Conservation (phyloP, 2,797 vertebrate genomes). For the Coracias cyanogaster region DNA sequence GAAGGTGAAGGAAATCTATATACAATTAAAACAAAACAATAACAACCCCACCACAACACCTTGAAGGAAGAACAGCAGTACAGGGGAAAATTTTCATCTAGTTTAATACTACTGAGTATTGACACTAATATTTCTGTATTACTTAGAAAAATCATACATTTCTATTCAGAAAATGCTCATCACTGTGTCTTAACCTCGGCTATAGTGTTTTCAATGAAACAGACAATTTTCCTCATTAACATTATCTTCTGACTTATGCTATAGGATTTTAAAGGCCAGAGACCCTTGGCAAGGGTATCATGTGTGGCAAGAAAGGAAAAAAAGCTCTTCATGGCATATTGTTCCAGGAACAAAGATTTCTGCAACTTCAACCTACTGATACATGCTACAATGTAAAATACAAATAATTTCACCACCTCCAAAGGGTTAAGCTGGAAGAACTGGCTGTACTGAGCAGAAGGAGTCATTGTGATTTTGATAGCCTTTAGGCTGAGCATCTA, state of each 20-base stretch:
- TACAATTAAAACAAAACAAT: background rate
- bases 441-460: background rate
- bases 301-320: background rate
- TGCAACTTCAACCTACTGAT: background rate
- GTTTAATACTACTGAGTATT: background rate
- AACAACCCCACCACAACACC: background rate
- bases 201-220: background rate
- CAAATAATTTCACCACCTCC: background rate
- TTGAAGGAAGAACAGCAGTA: background rate
- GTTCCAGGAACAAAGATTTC: background rate
- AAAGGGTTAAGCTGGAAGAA: background rate
- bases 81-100: background rate
- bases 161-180: background rate
- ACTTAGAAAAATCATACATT: background rate
- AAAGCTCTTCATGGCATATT: background rate
- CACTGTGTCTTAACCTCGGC: background rate
- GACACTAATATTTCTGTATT: background rate
- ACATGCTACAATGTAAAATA: background rate
- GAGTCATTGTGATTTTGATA: background rate
- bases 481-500: background rate
- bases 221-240: background rate
- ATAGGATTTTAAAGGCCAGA: background rate
- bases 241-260: background rate
- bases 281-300: background rate
- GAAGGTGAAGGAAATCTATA: background rate